Conservation (phyloP, 2,888 invertebrate species). For the Dasypolia templi region DNA sequence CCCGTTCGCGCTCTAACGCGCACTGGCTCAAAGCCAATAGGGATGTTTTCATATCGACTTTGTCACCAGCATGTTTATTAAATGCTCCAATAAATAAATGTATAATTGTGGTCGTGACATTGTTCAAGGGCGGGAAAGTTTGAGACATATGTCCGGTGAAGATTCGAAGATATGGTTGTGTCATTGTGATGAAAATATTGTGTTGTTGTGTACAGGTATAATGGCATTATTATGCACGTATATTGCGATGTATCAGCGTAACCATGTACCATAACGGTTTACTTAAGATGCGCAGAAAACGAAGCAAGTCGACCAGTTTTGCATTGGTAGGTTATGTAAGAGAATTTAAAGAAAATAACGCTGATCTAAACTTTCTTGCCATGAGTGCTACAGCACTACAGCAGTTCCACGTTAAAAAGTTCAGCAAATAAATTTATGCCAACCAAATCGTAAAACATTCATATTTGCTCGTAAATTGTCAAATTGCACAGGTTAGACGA, state of each 20-base stretch:
- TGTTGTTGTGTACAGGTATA: not conserved
- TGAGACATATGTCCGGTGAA: constrained; percentile 27
- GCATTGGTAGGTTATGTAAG: constrained; percentile 5
- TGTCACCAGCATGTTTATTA: constrained; percentile 48
- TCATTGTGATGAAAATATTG: constrained; percentile 29
- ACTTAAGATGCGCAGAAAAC: constrained; percentile 9
- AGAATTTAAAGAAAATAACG: constrained; percentile 11
- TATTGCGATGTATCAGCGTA: not conserved
- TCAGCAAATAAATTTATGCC: constrained; percentile 36
- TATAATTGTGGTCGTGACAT: constrained; percentile 56
- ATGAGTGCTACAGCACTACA: not conserved
- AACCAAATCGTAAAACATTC: constrained; percentile 44
- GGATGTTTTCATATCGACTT: constrained; percentile 54
- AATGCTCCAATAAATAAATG: constrained; percentile 47
- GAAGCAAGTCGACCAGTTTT: not conserved
- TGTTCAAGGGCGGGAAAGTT: constrained; percentile 47
- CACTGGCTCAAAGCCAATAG: constrained; percentile 61
- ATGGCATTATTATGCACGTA: not conserved
- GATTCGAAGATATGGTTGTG: constrained; percentile 17
- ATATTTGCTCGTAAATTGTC: constrained; percentile 46
- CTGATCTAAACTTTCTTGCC: not conserved
- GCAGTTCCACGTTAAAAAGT: constrained; percentile 23
- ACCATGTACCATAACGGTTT: constrained; percentile 7
- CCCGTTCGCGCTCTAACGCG: constrained; percentile 52
- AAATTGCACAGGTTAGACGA: constrained; percentile 32